Base-by-base conservation (phyloP, 2,113 vertebrate genomes). In the Quiscalus mexicanus region DNA sequence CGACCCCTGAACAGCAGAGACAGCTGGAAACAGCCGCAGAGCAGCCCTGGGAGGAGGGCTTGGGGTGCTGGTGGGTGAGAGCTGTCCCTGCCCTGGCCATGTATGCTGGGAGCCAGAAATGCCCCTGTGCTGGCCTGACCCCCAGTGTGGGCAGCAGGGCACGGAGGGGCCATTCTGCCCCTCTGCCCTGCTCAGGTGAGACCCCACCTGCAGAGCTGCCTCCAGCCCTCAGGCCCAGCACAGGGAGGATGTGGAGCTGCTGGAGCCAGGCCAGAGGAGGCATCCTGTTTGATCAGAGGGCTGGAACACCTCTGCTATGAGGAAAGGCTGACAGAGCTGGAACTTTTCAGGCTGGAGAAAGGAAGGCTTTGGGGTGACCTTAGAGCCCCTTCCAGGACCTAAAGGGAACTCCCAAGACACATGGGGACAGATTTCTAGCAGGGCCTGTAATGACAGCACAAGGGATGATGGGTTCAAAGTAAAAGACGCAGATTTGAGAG, bases 1-100 rank as follows among this genome's bases (percentile, higher is more conserved):
- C 5, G 10, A 4, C 23, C 23, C 23, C 8, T 8, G 23, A 24
- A 14, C 23, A 49, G 47, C 47, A 49, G 23, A 24, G 23, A 24
- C 6, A 8, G 47, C 47, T 49, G 47, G 12, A 24, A 35, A 11
- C 0, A 0, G 19, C 25, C 1, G 19, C 6, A 52, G 25, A 39
- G 14, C 23, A n/a, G 4, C 12, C 20, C 17, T 55, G n/a, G 4
- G 8, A 62, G 25, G 30, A 59, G 62, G 37, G 5, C 13, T 15
- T 8, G 15, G 15, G 15, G 9, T 56, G 21, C 52, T 47, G 9
- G 14, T 10, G 53, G 37, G 37, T 37, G 44, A 41, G 60, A 70
- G 12, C 53, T 67, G 70, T 30, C 37, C 21, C 18, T 42, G 37
- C 21, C 31, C 35, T 16, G 22, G 30, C 35, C 4, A 0, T 5